Evolutionary conservation across 1,140 invertebrate species (phyloP).

Genomic region (Meloidogyne floridensis): DNA sequence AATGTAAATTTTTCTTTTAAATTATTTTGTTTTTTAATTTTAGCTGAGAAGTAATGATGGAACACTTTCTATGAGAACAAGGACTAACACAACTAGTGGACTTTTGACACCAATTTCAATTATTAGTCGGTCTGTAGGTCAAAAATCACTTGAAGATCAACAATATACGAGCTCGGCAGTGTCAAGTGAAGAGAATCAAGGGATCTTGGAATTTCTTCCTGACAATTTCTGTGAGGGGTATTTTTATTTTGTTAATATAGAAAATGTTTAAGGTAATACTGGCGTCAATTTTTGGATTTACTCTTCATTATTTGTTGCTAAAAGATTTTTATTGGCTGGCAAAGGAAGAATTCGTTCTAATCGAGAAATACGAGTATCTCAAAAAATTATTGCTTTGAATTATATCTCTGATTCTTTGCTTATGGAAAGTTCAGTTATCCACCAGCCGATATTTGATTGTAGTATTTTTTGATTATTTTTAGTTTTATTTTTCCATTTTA

Average conservation of each 20-base stretch:
- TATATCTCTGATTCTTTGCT: not conserved
- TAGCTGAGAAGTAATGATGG: not conserved
- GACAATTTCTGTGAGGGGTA: not conserved
- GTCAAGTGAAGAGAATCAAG: not conserved
- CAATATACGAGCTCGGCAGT: not conserved
- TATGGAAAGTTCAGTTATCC: conserved; percentile 2
- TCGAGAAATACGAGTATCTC: conserved; percentile 26
- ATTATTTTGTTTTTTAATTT: not conserved
- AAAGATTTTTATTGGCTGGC: conserved; percentile 9
- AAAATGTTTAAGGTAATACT: not conserved
- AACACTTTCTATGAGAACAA: not conserved
- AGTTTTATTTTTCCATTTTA: not conserved
- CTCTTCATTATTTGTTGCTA: conserved; percentile 14
- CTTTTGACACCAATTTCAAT: not conserved
- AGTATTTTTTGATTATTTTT: not conserved
- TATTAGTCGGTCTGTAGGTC: not conserved
- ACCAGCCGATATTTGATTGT: conserved; percentile 2
- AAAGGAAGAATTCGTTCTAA: conserved; percentile 20
- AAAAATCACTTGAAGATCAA: not conserved
- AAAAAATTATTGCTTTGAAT: conserved; percentile 31
- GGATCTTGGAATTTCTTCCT: not conserved
- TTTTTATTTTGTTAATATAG: not conserved
- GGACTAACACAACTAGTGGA: not conserved
- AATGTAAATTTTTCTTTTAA: not conserved
- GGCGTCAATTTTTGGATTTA: conserved; percentile 22